These are phyloP conservation scores for Acyrthosiphon pisum DNA, from an alignment of 1,140 invertebrate species.

Conservation along the genomic window DNA sequence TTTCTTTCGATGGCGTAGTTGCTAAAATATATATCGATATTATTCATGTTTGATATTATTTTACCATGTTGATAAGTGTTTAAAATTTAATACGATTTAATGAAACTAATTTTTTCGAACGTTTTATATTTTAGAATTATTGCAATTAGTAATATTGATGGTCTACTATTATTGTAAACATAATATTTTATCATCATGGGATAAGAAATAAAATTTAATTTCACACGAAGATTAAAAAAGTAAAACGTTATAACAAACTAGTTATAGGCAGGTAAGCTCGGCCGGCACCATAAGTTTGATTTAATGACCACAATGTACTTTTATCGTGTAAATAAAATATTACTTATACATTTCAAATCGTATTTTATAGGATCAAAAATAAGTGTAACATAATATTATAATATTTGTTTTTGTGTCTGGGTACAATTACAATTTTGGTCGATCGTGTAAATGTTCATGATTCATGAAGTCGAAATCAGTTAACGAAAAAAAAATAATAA, in stretches of 20 bases:
- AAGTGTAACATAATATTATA: background rate
- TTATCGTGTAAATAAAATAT: background rate
- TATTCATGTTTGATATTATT: background rate
- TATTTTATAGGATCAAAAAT: background rate
- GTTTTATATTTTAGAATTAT: background rate
- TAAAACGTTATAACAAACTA: slow-evolving; percentile 7
- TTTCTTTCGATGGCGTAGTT: background rate
- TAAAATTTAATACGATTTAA: background rate
- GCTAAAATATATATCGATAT: background rate
- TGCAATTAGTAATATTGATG: background rate
- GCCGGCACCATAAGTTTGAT: background rate
- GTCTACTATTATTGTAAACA: background rate
- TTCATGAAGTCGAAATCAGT: slow-evolving; percentile 26
- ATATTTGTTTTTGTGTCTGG: background rate
- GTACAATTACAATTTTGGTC: slow-evolving; percentile 20
- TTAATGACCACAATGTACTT: background rate
- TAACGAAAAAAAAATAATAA: background rate
- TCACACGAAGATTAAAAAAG: slow-evolving; percentile 21
- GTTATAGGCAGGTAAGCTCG: slow-evolving; percentile 8
- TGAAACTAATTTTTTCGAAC: background rate
- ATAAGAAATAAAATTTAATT: background rate
- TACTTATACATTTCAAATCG: background rate
- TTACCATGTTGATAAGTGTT: background rate
- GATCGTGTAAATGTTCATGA: slow-evolving; percentile 1
- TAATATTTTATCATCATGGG: background rate